These are phyloP conservation scores for Paedocypris sp. DNA, from an alignment of 2,113 vertebrate species.

Conservation along the genomic window DNA sequence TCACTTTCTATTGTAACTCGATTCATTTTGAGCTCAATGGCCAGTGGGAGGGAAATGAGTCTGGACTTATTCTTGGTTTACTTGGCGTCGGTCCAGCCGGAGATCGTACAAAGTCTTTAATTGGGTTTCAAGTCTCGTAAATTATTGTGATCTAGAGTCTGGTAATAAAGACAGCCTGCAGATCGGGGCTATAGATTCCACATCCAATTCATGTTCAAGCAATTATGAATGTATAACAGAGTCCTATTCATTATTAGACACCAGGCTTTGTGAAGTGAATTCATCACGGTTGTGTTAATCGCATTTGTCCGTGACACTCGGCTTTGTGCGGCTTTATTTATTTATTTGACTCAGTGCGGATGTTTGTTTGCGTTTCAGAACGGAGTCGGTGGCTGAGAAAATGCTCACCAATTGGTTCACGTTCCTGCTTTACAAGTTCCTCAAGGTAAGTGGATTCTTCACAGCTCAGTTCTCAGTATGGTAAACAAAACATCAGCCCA, in stretches of 20 bases:
- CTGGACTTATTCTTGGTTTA: constrained; percentile 55
- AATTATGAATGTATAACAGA: constrained; percentile 46
- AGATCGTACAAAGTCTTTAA: constrained; percentile 62
- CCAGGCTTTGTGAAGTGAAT: constrained; percentile 36
- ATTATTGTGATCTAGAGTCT: constrained; percentile 45
- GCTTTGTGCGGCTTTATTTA: constrained; percentile 3
- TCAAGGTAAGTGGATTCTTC: constrained; percentile 63
- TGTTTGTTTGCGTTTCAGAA: constrained; percentile 53
- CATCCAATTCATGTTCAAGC: constrained; percentile 31
- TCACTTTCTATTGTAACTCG: constrained; percentile 55
- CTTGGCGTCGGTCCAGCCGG: constrained; percentile 55
- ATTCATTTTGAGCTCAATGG: constrained; percentile 53
- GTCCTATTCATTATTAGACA: constrained; percentile 45
- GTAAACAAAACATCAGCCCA: not conserved
- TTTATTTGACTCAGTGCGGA: not conserved
- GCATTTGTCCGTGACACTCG: constrained; percentile 10
- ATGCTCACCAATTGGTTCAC: constrained; percentile 88
- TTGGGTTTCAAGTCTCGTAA: constrained; percentile 53
- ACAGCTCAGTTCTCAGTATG: not conserved
- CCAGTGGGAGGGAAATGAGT: constrained; percentile 49
- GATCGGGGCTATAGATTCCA: constrained; percentile 39
- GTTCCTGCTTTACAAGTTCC: constrained; percentile 80
- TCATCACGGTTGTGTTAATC: constrained; percentile 29
- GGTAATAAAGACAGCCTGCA: constrained; percentile 45
- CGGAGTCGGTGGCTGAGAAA: constrained; percentile 81